phyloP scores from a whole-genome alignment of 2,797 vertebrate genomes.

The Pyrocephalus nanus region DNA sequence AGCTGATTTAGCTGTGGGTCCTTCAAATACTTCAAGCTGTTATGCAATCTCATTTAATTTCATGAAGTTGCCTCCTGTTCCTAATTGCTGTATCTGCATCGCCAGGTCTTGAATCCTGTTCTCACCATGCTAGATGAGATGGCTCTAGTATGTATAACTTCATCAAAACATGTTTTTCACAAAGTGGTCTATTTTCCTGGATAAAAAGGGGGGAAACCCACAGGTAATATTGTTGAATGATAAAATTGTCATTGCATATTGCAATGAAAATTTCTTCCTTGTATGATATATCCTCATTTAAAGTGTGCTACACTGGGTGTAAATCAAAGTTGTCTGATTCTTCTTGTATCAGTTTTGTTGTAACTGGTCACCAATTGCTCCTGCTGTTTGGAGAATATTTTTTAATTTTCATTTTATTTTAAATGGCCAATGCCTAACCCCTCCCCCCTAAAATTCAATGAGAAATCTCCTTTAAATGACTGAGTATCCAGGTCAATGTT shows the following conservation, averaged over 20 bases:
- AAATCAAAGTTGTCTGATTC: not conserved
- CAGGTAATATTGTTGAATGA: not conserved
- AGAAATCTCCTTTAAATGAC: not conserved
- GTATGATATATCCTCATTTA: not conserved
- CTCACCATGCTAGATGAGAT: not conserved
- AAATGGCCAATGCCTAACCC: not conserved
- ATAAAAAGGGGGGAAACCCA: fast-evolving
- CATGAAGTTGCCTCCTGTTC: not conserved
- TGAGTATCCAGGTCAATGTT: not conserved
- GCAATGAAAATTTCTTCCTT: not conserved
- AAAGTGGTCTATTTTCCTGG: not conserved
- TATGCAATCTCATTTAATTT: not conserved
- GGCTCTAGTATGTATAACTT: not conserved
- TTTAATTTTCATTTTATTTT: not conserved
- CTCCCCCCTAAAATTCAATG: not conserved
- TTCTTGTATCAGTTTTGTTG: not conserved
- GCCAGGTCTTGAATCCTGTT: not conserved
- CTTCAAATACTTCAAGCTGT: not conserved
- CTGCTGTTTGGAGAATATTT: not conserved
- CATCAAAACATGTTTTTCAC: not conserved
- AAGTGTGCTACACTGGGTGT: not conserved
- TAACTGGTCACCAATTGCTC: not conserved
- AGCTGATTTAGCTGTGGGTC: not conserved
- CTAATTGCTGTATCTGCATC: not conserved
- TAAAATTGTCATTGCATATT: not conserved